These are phyloP conservation scores for Oncorhynchus tshawytscha DNA, from an alignment of 2,113 vertebrate species.

Conservation along the genomic window DNA sequence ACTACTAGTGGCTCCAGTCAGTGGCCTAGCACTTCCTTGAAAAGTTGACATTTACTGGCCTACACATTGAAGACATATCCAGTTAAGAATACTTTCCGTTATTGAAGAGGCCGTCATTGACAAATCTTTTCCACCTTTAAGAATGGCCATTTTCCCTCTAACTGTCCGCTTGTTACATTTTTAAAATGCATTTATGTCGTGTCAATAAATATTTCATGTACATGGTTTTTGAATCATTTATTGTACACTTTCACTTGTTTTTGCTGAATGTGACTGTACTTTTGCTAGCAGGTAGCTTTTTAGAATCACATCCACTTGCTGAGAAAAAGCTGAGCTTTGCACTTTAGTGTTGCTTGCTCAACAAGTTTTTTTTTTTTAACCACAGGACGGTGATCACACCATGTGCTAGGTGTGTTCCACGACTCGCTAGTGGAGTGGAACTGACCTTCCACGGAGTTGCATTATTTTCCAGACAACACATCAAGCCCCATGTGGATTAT, in stretches of 20 bases:
- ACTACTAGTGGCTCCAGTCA: neutral
- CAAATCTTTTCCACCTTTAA: conserved; percentile 31
- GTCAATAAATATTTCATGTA: conserved; percentile 60
- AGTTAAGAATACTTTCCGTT: neutral
- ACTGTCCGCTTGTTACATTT: conserved; percentile 28
- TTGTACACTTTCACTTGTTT: conserved; percentile 27
- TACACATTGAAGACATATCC: no score
- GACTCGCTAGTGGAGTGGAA: no score
- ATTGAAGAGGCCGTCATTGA: neutral
- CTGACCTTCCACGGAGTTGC: no score
- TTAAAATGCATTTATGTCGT: conserved; percentile 19
- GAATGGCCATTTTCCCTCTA: conserved; percentile 43
- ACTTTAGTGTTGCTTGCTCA: conserved; percentile 35
- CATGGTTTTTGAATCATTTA: conserved; percentile 51
- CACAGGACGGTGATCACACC: neutral
- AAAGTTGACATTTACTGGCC: no score
- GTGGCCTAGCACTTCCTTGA: neutral
- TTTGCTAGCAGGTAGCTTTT: conserved; percentile 1
- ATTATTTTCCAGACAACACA: no score
- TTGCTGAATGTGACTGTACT: conserved; percentile 46
- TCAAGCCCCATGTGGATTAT: no score
- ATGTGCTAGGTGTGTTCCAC: no score
- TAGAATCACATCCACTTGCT: conserved; percentile 24
- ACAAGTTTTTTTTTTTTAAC: neutral
- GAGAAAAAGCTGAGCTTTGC: conserved; percentile 32